Evolutionary conservation across 2,888 invertebrate genomes (phyloP).

Genomic region (Drosophila prolongata): DNA sequence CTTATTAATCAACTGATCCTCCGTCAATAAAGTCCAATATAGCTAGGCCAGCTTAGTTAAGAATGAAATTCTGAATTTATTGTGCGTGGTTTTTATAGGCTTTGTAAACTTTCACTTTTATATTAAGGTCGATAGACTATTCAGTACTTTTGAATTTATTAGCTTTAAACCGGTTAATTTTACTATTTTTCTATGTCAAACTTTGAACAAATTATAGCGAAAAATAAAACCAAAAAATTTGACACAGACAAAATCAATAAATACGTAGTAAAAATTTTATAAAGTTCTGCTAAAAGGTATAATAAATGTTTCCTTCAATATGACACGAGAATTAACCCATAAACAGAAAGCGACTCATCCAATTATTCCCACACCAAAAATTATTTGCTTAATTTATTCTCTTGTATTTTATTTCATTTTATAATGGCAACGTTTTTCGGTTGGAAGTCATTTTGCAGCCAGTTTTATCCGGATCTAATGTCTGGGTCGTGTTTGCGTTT

Average conservation of each 20-base stretch:
- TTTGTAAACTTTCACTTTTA: no score
- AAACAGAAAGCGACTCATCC: conserved; percentile 6
- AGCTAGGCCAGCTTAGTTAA: no score
- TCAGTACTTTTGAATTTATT: neutral
- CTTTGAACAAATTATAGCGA: neutral
- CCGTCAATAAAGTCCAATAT: no score
- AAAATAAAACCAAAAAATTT: neutral
- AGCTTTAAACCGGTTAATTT: neutral
- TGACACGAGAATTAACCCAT: conserved; percentile 1
- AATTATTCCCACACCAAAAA: conserved; percentile 5
- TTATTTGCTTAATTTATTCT: conserved; percentile 22
- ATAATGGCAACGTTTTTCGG: conserved; percentile 27
- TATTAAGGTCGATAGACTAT: no score
- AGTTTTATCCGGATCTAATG: conserved; percentile 43
- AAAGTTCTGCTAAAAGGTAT: neutral
- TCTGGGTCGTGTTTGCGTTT: conserved; percentile 39
- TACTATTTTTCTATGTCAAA: neutral
- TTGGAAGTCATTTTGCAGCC: conserved; percentile 53
- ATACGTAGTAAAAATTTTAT: neutral
- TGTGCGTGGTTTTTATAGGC: no score
- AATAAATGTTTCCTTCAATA: neutral
- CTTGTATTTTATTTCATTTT: conserved; percentile 8
- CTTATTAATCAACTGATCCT: neutral
- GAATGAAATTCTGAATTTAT: no score
- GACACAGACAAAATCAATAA: neutral